These are phyloP conservation scores for Phalera bucephala DNA, from an alignment of 2,888 invertebrate genomes.

Conservation along the genomic window DNA sequence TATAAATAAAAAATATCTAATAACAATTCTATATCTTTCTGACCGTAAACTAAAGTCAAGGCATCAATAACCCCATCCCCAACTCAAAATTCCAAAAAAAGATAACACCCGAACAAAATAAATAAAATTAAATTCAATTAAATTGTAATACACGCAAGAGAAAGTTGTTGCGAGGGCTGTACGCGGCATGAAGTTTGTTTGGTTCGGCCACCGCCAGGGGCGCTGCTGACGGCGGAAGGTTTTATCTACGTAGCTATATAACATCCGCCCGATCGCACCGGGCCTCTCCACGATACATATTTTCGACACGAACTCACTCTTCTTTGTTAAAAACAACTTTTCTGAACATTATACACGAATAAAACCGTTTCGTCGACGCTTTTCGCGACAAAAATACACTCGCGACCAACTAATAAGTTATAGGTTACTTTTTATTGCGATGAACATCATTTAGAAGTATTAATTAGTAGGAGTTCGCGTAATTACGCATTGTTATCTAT, in stretches of 20 bases:
- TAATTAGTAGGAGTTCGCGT: constrained; percentile 33
- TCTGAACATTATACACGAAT: constrained; percentile 58
- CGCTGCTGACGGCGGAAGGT: constrained; percentile 80
- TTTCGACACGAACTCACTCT: constrained; percentile 67
- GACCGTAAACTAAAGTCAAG: no score
- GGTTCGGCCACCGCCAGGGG: constrained; percentile 66
- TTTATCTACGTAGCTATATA: constrained; percentile 82
- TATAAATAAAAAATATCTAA: no score
- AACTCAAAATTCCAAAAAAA: background rate
- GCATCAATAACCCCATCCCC: constrained; percentile 4
- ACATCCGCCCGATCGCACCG: constrained; percentile 75
- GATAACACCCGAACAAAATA: constrained; percentile 8
- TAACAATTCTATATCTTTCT: no score
- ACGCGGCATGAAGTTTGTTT: constrained; percentile 75
- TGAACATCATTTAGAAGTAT: constrained; percentile 38
- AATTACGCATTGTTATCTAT: constrained; percentile 36
- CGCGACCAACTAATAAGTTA: constrained; percentile 39
- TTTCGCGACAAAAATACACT: constrained; percentile 48
- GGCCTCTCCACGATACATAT: constrained; percentile 73
- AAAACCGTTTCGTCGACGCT: constrained; percentile 52
- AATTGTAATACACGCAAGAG: constrained; percentile 20
- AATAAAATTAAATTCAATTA: constrained; percentile 33
- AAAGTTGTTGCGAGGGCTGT: constrained; percentile 63
- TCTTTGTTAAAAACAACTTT: constrained; percentile 78
- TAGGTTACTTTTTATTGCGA: constrained; percentile 57